Evolutionary conservation across 2,113 vertebrate species (phyloP), one percentile per base, ranked within the genome.

Genomic region (Menidia beryllina): DNA sequence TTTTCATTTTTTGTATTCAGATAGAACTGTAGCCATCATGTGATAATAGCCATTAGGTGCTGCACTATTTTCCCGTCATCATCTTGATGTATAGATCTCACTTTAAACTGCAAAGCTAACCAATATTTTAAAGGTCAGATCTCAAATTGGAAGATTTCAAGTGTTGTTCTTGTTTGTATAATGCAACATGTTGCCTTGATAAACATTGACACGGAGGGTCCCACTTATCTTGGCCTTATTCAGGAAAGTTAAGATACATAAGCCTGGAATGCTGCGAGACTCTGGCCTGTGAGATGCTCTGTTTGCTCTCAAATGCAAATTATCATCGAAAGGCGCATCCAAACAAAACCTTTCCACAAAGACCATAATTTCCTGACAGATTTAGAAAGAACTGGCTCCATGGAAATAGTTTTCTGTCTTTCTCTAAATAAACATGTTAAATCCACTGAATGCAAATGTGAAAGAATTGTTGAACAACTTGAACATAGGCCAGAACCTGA

Each of bases 311-410:
- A 57, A 41, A 55, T 15, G 48, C 53, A 47, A 25, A 25, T 60
- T 53, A 60, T 72, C 49, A 59, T 36, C 47, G 25, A 7, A 43
- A 48, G 39, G 14, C 66, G 57, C 8, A 43, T 8, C 56, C 23
- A 17, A 48, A 57, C 34, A 8, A 49, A 55, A 74, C 80, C 70
- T 72, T 43, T 63, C 63, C 38, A 55, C 11, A 39, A 39, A 48
- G 7, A 10, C 30, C 15, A 34, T 61, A 39, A 60, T 68, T 77
- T 81, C 81, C 54, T 62, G 53, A 43, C 27, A 69, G 8, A 71
- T n/a, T 38, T 43, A 43, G 26, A 69, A 72, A 64, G 47, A 41
- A 1, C 10, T 1, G 10, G 30, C 30, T 36, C 13, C 20, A 0
- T 26, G 1, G 38, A 62, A 71, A 25, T 66, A 26, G 51, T 12